A percentile compares a stretch with the other conserved stretches of the same genome.
These are phyloP conservation scores for Oenanthe melanoleuca DNA, from an alignment of 2,113 vertebrate genomes.

Conservation along the genomic window DNA sequence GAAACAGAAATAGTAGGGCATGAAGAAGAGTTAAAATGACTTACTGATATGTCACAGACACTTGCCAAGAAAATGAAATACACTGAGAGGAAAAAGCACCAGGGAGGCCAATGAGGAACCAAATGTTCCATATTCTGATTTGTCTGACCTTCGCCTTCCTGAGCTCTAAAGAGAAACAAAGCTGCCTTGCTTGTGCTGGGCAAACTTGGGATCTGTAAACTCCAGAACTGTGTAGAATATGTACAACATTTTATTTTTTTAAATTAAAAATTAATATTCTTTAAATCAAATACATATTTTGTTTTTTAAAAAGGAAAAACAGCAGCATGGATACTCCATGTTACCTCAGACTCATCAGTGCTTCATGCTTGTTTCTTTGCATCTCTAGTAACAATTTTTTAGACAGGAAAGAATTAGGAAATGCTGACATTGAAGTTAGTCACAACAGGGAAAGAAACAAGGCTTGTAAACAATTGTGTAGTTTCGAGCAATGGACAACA, in stretches of 20 bases:
- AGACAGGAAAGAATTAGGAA: not conserved
- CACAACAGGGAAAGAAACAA: not conserved
- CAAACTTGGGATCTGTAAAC: not conserved
- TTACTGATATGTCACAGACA: slow-evolving; percentile 70
- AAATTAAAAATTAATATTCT: not conserved
- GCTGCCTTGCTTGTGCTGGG: not conserved
- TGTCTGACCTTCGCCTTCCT: slow-evolving; percentile 57
- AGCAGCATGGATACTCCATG: not conserved
- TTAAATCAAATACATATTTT: not conserved
- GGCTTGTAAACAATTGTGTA: not conserved
- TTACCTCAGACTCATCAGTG: not conserved
- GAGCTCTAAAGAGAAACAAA: slow-evolving; percentile 30
- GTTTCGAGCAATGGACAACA: not conserved
- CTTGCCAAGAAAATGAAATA: slow-evolving; percentile 77
- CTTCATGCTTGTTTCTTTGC: not conserved
- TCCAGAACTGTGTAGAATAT: not conserved
- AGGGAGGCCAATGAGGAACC: slow-evolving; percentile 58
- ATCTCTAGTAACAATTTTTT: not conserved
- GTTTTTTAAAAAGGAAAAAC: not conserved
- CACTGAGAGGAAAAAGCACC: slow-evolving; percentile 60
- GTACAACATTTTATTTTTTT: not conserved
- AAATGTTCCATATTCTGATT: slow-evolving; percentile 64
- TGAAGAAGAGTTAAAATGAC: slow-evolving; percentile 74
- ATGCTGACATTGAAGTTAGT: not conserved
- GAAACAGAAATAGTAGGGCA: slow-evolving; percentile 74